Percentiles rank a stretch among this genome's conserved stretches.
These are phyloP conservation scores for Macheiramphus alcinus DNA, from an alignment of 2,113 vertebrate genomes.

Conservation along the genomic window DNA sequence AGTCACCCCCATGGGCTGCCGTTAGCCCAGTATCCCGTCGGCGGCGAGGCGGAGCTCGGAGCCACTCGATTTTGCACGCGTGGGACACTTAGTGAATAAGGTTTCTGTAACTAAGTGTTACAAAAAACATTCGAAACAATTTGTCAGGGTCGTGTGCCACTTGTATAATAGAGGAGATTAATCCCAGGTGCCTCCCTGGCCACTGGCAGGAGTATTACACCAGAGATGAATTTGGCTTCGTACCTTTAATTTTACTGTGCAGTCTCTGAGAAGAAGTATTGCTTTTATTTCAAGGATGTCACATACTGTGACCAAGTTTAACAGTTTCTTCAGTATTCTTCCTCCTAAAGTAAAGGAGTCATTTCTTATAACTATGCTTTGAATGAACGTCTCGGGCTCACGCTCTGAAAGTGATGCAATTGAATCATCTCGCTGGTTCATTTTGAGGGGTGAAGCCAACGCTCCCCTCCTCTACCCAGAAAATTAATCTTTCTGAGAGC, in stretches of 20 bases:
- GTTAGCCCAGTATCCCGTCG: background rate
- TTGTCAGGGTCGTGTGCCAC: background rate
- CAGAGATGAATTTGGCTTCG: conserved; percentile 12
- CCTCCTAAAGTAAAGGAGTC: conserved; percentile 26
- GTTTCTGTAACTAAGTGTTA: background rate
- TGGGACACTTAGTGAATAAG: background rate
- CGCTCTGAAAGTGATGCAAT: background rate
- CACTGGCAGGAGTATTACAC: background rate
- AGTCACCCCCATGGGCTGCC: fast-evolving
- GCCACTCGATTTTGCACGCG: fast-evolving
- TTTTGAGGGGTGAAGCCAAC: background rate
- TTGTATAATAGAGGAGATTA: conserved; percentile 9
- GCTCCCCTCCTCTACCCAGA: background rate
- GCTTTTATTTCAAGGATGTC: conserved; percentile 57
- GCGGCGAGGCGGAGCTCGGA: fast-evolving
- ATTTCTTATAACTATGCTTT: background rate
- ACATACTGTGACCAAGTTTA: conserved; percentile 40
- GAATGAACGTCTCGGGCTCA: background rate
- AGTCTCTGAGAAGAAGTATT: background rate
- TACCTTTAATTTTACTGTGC: conserved; percentile 27
- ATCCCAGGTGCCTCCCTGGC: background rate
- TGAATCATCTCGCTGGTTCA: background rate
- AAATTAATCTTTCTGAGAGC: conserved; percentile 28
- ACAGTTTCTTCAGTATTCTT: conserved; percentile 35
- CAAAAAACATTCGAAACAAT: background rate